phyloP scores from a whole-genome alignment of 2,888 invertebrate genomes.

The Tetragonula carbonaria region DNA sequence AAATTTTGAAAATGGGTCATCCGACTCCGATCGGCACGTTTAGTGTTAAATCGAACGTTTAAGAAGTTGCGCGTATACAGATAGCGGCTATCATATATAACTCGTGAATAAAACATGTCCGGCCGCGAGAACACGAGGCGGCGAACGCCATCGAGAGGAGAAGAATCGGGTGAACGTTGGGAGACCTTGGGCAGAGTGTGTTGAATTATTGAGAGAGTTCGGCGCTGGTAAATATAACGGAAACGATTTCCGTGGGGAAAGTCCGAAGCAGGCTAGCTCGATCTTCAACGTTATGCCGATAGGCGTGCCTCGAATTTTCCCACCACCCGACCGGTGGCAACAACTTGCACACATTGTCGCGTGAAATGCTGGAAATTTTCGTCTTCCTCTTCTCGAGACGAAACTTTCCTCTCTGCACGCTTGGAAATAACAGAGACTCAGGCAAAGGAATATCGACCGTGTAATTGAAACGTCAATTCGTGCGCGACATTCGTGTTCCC shows the following conservation, averaged over 20 bases:
- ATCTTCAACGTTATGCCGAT: neutral
- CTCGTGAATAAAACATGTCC: constrained; percentile 47
- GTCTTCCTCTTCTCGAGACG: too few relatives aligned
- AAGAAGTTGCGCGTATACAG: constrained; percentile 14
- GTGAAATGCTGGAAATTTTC: too few relatives aligned
- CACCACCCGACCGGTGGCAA: neutral
- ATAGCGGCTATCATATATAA: too few relatives aligned
- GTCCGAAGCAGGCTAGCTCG: neutral
- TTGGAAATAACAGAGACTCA: neutral
- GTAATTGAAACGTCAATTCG: constrained; percentile 39
- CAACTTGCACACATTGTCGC: too few relatives aligned
- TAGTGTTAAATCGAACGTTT: constrained; percentile 22
- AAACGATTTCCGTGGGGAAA: constrained; percentile 14
- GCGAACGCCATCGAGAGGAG: neutral
- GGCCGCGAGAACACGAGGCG: neutral
- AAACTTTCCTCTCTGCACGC: too few relatives aligned
- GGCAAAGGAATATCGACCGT: constrained; percentile 19
- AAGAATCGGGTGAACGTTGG: neutral
- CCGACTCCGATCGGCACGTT: too few relatives aligned
- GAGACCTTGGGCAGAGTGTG: neutral
- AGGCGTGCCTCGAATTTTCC: constrained; percentile 7
- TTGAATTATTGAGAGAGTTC: constrained; percentile 39
- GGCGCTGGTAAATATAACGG: neutral
- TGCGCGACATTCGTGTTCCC: neutral
- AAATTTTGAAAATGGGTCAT: too few relatives aligned